Evolutionary conservation across 2,797 vertebrate genomes (phyloP).

Genomic region (Pygocentrus nattereri): DNA sequence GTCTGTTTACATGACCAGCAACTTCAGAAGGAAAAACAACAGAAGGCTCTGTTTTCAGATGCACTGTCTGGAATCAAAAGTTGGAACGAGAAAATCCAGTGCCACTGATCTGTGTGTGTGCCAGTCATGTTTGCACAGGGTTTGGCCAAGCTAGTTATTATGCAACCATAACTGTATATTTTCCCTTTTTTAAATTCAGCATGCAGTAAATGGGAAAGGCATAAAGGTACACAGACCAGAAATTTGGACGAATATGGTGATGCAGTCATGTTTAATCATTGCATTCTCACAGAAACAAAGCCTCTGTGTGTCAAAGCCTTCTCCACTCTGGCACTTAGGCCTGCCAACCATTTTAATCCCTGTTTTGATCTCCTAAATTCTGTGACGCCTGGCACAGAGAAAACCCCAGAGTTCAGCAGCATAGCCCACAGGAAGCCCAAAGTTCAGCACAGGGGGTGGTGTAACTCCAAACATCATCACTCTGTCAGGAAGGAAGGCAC

Average conservation of each 20-base stretch:
- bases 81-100: conserved; percentile 25
- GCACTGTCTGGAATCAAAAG: conserved; percentile 32
- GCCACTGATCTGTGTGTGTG: conserved; percentile 17
- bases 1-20: conserved; percentile 37
- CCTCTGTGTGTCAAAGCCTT: conserved; percentile 40
- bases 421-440: conserved; percentile 35
- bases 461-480: conserved; percentile 52
- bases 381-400: conserved; percentile 38
- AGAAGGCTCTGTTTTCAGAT: conserved; percentile 35
- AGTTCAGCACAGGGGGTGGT: conserved; percentile 53
- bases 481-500: conserved; percentile 50
- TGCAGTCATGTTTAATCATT: conserved; percentile 24
- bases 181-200: not conserved
- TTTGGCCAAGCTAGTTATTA: conserved; percentile 17
- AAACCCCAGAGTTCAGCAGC: conserved; percentile 31
- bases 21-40: conserved; percentile 34
- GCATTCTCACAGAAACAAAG: conserved; percentile 24
- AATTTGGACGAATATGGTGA: not conserved
- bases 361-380: conserved; percentile 53
- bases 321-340: conserved; percentile 30
- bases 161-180: conserved; percentile 6
- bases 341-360: conserved; percentile 47
- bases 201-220: conserved; percentile 4
- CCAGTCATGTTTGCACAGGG: not conserved
- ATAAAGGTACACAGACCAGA: not conserved